These are phyloP conservation scores for Bambusicola thoracicus DNA, from an alignment of 2,113 vertebrate genomes.

Conservation along the genomic window DNA sequence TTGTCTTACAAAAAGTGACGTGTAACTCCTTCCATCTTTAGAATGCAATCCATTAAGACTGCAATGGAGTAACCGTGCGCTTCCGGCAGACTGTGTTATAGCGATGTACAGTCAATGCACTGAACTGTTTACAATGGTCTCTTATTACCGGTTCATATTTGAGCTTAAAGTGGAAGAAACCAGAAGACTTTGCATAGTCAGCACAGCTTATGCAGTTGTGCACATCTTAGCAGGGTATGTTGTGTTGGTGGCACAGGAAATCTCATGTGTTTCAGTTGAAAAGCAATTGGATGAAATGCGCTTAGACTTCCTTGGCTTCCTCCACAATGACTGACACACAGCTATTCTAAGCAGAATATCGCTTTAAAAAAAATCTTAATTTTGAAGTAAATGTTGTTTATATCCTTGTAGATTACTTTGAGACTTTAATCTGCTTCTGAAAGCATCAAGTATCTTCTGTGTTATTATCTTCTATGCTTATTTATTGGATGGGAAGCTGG, in stretches of 20 bases:
- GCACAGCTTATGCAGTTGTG: background rate
- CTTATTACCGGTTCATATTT: background rate
- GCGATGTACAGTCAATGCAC: background rate
- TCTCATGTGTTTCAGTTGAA: background rate
- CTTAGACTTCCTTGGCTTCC: background rate
- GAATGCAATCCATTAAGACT: background rate
- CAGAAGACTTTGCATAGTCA: background rate
- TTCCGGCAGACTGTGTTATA: background rate
- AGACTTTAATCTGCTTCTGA: background rate
- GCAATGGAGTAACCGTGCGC: background rate
- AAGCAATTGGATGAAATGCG: background rate
- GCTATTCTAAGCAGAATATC: background rate
- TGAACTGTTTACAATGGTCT: background rate
- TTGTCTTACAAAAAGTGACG: background rate
- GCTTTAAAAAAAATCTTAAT: background rate
- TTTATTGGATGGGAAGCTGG: background rate
- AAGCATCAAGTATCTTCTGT: background rate
- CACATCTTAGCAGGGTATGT: accelerated
- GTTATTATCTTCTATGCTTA: background rate
- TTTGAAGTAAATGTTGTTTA: background rate
- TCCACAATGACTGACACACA: background rate
- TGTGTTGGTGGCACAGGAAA: background rate
- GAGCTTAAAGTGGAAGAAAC: background rate
- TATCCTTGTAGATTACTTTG: background rate
- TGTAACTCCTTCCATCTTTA: background rate